Evolutionary conservation across 2,797 vertebrate species (phyloP).

Genomic region (Trichosurus vulpecula): DNA sequence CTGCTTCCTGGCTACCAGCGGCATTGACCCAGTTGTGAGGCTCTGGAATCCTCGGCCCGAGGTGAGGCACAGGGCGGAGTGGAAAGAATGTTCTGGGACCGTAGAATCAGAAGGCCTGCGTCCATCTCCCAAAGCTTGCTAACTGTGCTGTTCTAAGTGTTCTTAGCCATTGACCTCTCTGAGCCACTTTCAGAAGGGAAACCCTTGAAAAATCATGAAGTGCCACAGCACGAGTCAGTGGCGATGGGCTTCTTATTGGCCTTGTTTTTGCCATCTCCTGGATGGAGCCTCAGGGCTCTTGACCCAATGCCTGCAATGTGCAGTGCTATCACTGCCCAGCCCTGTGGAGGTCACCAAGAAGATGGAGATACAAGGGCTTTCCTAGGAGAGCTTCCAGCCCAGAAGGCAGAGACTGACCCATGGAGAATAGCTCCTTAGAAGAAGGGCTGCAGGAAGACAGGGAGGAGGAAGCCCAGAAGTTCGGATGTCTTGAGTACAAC

Average conservation of each 20-base stretch:
- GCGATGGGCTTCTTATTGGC: background rate
- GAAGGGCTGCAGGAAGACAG: background rate
- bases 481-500: background rate
- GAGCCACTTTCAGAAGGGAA: background rate
- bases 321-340: background rate
- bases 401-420: background rate
- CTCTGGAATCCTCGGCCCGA: conserved; percentile 98
- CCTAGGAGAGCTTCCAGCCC: background rate
- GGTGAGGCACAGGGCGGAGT: conserved; percentile 82
- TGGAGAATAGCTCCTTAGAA: background rate
- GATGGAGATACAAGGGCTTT: background rate
- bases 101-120: too few species aligned
- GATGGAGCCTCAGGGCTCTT: background rate
- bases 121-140: background rate
- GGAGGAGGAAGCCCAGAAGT: background rate
- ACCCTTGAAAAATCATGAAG: too few species aligned
- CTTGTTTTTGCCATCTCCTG: background rate
- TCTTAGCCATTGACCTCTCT: background rate
- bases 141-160: background rate
- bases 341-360: background rate
- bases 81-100: background rate
- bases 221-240: too few species aligned
- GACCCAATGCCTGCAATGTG: background rate
- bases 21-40: conserved; percentile 97
- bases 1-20: conserved; percentile 98